Base-by-base conservation (phyloP, 2,113 vertebrate species). In the Alligator mississippiensis region DNA sequence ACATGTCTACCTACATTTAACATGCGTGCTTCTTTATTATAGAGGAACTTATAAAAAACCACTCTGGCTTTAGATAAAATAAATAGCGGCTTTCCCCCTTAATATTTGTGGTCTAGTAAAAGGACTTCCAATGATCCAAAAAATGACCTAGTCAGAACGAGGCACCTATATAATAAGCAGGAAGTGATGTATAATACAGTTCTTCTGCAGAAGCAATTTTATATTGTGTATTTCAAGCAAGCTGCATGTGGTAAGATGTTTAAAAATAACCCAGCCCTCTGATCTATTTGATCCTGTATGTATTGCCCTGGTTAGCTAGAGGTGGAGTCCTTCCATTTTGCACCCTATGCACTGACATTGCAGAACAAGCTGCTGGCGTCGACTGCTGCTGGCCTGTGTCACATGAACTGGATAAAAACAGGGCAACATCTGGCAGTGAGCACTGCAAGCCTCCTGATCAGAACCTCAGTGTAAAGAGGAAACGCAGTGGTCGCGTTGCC, bases 341-440 rank as follows among this genome's bases (percentile, higher is more conserved):
- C 75, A 28, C 47, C 91, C 28, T 72, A 82, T 84, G 30, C 47
- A 55, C 85, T 64, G 90, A 84, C 27, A 77, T 61, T 68, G 21
- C 2, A 86, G 76, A 76, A 80, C 75, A 75, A 34, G 78, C 74
- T 92, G 89, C 89, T 94, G 92, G 89, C 94, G 77, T 16, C 6
- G 85, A 21, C 74, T 47, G 47, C 47, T 47, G 47, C 47, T 47
- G 47, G 77, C 54, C 24, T 74, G 58, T 60, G 86, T 95, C 90
- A 90, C 87, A 88, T 66, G 80, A 82, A 27, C 14, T 66, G 25
- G 64, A 5, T 76, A 85, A 92, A 72, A 91, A 38, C 84, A 88
- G 77, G 94, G 85, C 88, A 94, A 90, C 94, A 93, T 96, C 92
- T 97, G 96, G 88, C 88, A 85, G 30, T 2, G n/a, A 59, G 54